Conservation (phyloP, 2,888 invertebrate species). For the Nomada flava region DNA sequence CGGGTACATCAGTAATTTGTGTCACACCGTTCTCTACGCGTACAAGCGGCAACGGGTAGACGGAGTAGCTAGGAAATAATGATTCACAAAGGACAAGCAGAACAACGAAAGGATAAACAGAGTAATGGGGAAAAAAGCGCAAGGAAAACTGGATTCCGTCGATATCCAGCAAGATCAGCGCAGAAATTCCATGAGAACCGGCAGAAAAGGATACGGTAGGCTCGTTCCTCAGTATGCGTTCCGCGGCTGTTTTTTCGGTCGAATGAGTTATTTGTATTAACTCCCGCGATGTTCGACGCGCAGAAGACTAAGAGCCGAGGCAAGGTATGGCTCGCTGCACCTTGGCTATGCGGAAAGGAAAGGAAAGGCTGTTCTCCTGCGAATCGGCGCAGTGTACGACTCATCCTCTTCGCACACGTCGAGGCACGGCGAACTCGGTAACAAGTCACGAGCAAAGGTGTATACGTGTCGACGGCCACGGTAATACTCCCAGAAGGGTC, state of each 20-base stretch:
- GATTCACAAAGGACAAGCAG: too few species aligned
- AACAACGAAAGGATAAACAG: background rate
- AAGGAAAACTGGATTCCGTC: constrained; percentile 3
- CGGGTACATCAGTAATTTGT: too few species aligned
- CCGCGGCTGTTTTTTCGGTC: constrained; percentile 64
- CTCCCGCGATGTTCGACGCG: constrained; percentile 73
- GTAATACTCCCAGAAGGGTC: constrained; percentile 62
- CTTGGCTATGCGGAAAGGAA: constrained; percentile 84
- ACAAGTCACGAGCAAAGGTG: constrained; percentile 61
- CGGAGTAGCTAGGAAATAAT: background rate
- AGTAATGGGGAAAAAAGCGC: background rate
- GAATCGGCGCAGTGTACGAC: constrained; percentile 57
- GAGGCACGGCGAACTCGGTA: constrained; percentile 39
- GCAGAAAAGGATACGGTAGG: constrained; percentile 72
- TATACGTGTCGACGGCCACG: constrained; percentile 64
- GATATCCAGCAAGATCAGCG: constrained; percentile 5
- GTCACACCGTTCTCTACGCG: too few species aligned
- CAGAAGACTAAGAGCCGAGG: constrained; percentile 68
- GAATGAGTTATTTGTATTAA: constrained; percentile 79
- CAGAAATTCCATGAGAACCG: constrained; percentile 31
- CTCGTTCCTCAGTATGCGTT: constrained; percentile 73
- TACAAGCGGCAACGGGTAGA: too few species aligned
- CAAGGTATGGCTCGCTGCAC: constrained; percentile 82
- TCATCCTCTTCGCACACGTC: constrained; percentile 46
- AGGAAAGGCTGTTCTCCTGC: constrained; percentile 75